A percentile compares a stretch with the other conserved stretches of the same genome.
These are phyloP conservation scores for Sitta europaea DNA, from an alignment of 2,113 vertebrate genomes.

Conservation along the genomic window DNA sequence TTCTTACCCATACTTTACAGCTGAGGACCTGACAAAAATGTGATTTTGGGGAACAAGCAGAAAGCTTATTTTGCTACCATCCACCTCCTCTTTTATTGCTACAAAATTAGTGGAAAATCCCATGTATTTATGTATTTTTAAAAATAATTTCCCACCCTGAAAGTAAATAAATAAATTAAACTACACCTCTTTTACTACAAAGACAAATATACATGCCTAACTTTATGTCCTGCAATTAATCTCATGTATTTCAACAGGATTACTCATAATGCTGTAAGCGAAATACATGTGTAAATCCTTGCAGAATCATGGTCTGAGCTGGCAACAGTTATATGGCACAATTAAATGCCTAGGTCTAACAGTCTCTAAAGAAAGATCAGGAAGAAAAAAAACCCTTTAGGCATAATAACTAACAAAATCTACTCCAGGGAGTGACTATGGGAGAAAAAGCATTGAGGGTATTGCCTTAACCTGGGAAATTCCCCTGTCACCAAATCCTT, in stretches of 20 bases:
- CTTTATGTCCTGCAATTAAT: constrained; percentile 43
- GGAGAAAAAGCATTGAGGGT: background rate
- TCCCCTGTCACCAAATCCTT: background rate
- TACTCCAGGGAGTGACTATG: background rate
- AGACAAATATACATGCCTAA: background rate
- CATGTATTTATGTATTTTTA: background rate
- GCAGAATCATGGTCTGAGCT: background rate
- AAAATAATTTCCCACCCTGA: background rate
- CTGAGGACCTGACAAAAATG: background rate
- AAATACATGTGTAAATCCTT: background rate
- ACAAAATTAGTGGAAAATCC: background rate
- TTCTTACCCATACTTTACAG: constrained; percentile 34
- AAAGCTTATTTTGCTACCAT: background rate
- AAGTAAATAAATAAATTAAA: constrained; percentile 1
- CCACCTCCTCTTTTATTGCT: background rate
- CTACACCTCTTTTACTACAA: background rate
- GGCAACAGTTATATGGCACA: background rate
- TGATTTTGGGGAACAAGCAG: background rate
- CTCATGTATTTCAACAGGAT: constrained; percentile 10
- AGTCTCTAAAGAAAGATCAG: background rate
- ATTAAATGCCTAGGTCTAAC: background rate
- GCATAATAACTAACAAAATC: background rate
- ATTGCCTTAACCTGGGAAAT: background rate
- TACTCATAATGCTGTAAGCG: background rate
- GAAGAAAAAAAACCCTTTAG: background rate